phyloP scores from a whole-genome alignment of 2,888 invertebrate species.

The Limnephilus marmoratus region DNA sequence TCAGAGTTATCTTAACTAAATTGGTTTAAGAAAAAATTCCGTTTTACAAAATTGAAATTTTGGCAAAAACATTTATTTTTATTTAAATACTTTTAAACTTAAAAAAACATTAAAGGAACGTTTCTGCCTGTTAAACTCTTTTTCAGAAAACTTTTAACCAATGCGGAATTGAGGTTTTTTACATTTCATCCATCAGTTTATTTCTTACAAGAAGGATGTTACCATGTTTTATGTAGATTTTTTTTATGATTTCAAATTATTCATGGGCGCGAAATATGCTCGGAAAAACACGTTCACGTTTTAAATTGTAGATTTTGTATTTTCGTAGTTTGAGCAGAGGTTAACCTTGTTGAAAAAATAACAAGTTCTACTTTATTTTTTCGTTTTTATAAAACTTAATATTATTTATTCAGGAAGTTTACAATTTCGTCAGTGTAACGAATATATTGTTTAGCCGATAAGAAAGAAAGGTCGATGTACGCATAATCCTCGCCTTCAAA shows the following conservation, averaged over 20 bases:
- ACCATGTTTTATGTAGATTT: neutral
- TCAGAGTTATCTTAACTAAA: neutral
- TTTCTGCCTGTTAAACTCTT: neutral
- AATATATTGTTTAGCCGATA: too few species aligned
- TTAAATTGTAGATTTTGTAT: too few species aligned
- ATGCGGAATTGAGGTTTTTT: neutral
- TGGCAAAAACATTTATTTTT: neutral
- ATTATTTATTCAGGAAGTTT: neutral
- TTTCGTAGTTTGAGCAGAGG: neutral
- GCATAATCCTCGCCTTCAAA: too few species aligned
- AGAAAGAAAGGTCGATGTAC: too few species aligned
- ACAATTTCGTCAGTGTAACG: neutral
- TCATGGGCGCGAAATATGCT: neutral
- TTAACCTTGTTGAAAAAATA: neutral
- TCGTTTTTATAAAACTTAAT: neutral
- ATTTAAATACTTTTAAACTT: neutral
- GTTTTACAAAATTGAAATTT: neutral
- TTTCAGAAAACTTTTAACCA: neutral
- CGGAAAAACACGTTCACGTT: neutral
- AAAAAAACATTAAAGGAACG: neutral
- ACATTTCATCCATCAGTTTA: neutral
- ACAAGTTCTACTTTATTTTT: too few species aligned
- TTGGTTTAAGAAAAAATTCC: neutral
- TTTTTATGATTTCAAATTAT: slow-evolving; percentile 3
- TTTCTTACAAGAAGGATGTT: neutral